Evolutionary conservation across 2,113 vertebrate genomes (phyloP).

Genomic region (Elephas maximus): DNA sequence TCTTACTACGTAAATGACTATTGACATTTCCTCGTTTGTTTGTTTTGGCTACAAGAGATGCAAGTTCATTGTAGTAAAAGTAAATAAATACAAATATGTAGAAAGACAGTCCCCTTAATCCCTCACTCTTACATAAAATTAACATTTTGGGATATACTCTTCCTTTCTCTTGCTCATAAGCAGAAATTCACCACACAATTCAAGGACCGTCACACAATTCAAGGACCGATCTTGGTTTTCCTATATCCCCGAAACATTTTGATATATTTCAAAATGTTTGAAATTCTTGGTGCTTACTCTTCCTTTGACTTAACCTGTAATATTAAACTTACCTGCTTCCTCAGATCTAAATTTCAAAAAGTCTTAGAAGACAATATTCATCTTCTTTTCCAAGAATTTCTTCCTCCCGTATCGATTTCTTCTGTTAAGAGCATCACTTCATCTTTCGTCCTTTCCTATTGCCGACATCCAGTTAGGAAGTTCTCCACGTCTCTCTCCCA

Average conservation of each 20-base stretch:
- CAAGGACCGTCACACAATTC: neutral
- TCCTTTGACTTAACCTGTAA: neutral
- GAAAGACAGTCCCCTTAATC: neutral
- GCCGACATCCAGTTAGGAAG: neutral
- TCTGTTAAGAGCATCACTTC: neutral
- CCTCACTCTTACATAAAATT: neutral
- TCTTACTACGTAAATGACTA: constrained; percentile 13
- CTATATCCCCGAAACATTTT: neutral
- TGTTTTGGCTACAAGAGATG: neutral
- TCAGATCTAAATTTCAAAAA: neutral
- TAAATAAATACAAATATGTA: neutral
- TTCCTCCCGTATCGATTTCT: neutral
- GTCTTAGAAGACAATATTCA: neutral
- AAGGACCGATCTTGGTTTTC: neutral
- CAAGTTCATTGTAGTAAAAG: neutral
- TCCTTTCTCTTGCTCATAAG: neutral
- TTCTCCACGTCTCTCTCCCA: neutral
- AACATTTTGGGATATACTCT: neutral
- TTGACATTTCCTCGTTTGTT: neutral
- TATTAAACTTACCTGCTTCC: neutral
- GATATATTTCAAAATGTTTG: too few species aligned
- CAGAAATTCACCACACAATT: neutral
- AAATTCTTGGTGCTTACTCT: neutral
- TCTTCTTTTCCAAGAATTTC: neutral
- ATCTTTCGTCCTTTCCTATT: neutral